phyloP scores from a whole-genome alignment of 1,140 invertebrate species.

The Drosophila arawakana region DNA sequence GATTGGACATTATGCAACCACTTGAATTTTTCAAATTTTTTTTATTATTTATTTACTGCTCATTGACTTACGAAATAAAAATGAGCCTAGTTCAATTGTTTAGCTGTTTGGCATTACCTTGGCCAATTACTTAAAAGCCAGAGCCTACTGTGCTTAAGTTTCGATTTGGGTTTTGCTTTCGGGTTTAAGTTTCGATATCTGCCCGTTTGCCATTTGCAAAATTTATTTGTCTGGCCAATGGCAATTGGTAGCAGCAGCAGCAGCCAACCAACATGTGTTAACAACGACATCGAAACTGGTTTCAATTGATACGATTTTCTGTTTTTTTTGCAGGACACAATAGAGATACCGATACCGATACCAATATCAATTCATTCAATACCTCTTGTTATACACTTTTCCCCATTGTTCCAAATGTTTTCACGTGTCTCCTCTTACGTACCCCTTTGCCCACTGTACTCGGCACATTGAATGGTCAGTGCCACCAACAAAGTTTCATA shows the following conservation, averaged over 20 bases:
- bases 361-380: conserved; percentile 79
- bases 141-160: conserved; percentile 33
- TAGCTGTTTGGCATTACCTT: neutral
- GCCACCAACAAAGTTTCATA: conserved; percentile 72
- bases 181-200: neutral
- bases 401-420: conserved; percentile 63
- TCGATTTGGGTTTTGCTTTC: neutral
- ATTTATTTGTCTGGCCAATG: conserved; percentile 50
- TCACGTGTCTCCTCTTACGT: neutral
- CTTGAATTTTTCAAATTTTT: conserved; percentile 41
- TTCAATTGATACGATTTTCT: conserved; percentile 75
- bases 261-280: conserved; percentile 69
- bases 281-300: conserved; percentile 77
- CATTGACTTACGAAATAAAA: conserved; percentile 63
- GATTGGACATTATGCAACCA: conserved; percentile 54
- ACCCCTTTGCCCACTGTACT: conserved; percentile 7
- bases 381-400: conserved; percentile 56
- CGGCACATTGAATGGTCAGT: conserved; percentile 5
- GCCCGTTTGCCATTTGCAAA: conserved; percentile 27
- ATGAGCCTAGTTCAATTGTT: conserved; percentile 33
- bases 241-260: conserved; percentile 19
- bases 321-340: conserved; percentile 54
- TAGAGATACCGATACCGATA: conserved; percentile 30
- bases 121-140: conserved; percentile 21
- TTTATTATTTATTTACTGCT: conserved; percentile 34